These are phyloP conservation scores for Aphelenchoides bicaudatus DNA, from an alignment of 2,888 invertebrate species.

Conservation along the genomic window DNA sequence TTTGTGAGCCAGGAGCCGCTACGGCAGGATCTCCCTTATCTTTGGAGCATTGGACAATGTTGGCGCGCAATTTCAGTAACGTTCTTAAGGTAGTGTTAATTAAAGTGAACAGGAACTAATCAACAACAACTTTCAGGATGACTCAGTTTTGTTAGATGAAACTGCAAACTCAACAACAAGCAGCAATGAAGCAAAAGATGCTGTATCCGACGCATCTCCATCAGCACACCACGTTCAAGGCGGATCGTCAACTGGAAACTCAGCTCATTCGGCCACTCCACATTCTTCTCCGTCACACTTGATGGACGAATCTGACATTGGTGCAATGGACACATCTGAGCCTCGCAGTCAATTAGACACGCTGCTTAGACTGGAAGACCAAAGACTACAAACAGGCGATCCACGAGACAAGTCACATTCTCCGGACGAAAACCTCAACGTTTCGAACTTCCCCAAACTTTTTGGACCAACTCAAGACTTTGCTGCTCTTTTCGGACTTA, in stretches of 20 bases:
- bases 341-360: slow-evolving; percentile 25
- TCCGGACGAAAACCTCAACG: slow-evolving; percentile 32
- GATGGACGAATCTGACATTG: not conserved
- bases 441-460: slow-evolving; percentile 22
- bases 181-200: slow-evolving; percentile 20
- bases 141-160: slow-evolving; percentile 22
- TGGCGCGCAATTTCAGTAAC: slow-evolving; percentile 8
- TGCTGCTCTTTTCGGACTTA: slow-evolving; percentile 7
- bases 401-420: slow-evolving; percentile 25
- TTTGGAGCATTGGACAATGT: slow-evolving; percentile 29
- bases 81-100: too few species aligned
- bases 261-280: slow-evolving; percentile 15
- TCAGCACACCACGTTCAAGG: not conserved
- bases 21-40: slow-evolving; percentile 26
- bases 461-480: slow-evolving; percentile 12
- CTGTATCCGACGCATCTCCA: not conserved
- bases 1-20: slow-evolving; percentile 14
- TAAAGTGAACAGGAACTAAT: too few species aligned
- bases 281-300: slow-evolving; percentile 73
- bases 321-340: slow-evolving; percentile 3
- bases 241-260: slow-evolving; percentile 5
- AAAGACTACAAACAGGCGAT: slow-evolving; percentile 14
- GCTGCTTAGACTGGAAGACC: slow-evolving; percentile 25
- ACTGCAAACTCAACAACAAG: slow-evolving; percentile 25
- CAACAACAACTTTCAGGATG: too few species aligned